Conservation (phyloP, 2,888 invertebrate genomes). For the Aleiodes testaceus region DNA sequence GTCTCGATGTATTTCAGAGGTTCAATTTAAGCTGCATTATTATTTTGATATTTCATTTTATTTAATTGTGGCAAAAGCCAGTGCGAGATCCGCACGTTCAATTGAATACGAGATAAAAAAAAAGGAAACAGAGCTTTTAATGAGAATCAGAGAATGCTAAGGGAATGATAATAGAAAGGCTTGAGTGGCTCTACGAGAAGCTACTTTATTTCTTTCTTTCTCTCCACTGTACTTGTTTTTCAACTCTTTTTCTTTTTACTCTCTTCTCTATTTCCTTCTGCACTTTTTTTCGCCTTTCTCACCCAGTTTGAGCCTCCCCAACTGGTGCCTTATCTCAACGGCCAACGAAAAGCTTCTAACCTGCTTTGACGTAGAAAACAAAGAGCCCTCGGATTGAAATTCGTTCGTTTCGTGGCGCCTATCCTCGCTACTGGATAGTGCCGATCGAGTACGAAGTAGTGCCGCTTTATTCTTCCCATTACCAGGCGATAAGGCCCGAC, state of each 20-base stretch:
- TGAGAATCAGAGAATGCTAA: slow-evolving; percentile 50
- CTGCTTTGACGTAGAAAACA: slow-evolving; percentile 61
- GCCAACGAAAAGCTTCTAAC: slow-evolving; percentile 33
- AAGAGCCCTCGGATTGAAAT: slow-evolving; percentile 62
- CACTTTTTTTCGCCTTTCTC: slow-evolving; percentile 29
- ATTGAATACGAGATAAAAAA: slow-evolving; percentile 56
- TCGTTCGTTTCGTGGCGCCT: slow-evolving; percentile 50
- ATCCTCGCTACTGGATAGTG: slow-evolving; percentile 48
- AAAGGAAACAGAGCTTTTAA: slow-evolving; percentile 54
- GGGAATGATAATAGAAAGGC: slow-evolving; percentile 35
- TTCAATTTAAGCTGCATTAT: background rate
- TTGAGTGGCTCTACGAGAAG: slow-evolving; percentile 31
- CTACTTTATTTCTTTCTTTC: slow-evolving; percentile 46
- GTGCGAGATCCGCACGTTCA: slow-evolving; percentile 46
- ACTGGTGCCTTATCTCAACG: slow-evolving; percentile 35
- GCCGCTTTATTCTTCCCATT: slow-evolving; percentile 60
- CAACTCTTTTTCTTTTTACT: slow-evolving; percentile 35
- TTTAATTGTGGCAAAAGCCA: background rate
- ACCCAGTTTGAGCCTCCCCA: slow-evolving; percentile 17
- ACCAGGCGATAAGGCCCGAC: slow-evolving; percentile 54
- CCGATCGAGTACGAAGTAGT: slow-evolving; percentile 54
- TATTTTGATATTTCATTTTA: slow-evolving; percentile 3
- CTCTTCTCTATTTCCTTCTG: slow-evolving; percentile 37
- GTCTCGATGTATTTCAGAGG: background rate
- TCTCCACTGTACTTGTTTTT: slow-evolving; percentile 46